A percentile compares a stretch with the other conserved stretches of the same genome.
phyloP scores from a whole-genome alignment of 1,140 invertebrate genomes.

The Heliconius eleuchia region DNA sequence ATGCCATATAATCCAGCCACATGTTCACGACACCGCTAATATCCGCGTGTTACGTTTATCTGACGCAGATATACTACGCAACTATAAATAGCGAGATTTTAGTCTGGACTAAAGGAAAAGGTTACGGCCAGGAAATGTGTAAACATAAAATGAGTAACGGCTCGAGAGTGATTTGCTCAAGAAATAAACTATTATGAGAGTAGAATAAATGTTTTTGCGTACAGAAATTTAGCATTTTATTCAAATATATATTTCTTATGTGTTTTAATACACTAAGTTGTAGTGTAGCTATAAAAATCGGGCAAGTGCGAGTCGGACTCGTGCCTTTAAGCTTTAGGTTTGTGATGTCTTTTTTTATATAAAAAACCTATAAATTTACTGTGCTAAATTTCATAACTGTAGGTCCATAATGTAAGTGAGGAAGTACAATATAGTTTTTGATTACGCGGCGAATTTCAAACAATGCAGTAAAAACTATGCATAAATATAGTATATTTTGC shows the following conservation, averaged over 20 bases:
- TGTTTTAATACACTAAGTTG: background rate
- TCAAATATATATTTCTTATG: background rate
- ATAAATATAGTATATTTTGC: no score
- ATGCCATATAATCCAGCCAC: background rate
- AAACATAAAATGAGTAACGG: slow-evolving; percentile 24
- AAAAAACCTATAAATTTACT: no score
- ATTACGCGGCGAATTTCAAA: no score
- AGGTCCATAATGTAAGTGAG: no score
- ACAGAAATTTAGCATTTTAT: background rate
- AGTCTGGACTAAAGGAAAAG: slow-evolving; percentile 22
- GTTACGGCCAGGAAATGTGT: slow-evolving; percentile 29
- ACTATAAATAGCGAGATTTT: slow-evolving; percentile 11
- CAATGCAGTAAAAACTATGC: no score
- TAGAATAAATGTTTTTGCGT: background rate
- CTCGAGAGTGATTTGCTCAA: slow-evolving; percentile 20
- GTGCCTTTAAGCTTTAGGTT: no score
- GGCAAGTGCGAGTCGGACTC: no score
- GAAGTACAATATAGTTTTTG: no score
- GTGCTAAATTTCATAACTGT: no score
- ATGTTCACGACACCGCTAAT: slow-evolving; percentile 1
- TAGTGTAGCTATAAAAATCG: no score
- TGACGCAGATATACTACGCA: slow-evolving; percentile 13
- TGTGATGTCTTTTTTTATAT: no score
- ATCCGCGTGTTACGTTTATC: slow-evolving; percentile 2
- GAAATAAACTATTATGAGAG: slow-evolving; percentile 16